Conservation (phyloP, 2,113 vertebrate genomes). For the Antennarius striatus region DNA sequence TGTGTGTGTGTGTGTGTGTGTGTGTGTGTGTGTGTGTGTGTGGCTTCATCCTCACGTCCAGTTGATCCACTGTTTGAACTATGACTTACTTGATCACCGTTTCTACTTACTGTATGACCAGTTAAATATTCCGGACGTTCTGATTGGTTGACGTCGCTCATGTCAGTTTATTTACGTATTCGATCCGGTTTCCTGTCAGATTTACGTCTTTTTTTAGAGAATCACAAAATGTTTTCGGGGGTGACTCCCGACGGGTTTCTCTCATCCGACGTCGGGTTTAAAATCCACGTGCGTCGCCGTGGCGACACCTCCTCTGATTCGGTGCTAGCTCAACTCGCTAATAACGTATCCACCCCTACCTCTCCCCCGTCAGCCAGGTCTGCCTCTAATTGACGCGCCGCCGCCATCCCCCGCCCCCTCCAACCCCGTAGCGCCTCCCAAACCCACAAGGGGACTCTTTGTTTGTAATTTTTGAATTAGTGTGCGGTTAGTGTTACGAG, state of each 20-base stretch:
- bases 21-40: not conserved
- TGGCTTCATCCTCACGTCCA: not conserved
- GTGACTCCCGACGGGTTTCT: too few species aligned
- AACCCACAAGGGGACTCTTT: constrained; percentile 74
- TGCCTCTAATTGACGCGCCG: constrained; percentile 37
- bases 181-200: too few species aligned
- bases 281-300: too few species aligned
- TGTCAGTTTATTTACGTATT: too few species aligned
- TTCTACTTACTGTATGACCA: not conserved
- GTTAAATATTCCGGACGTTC: not conserved
- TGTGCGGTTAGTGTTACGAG: constrained; percentile 67
- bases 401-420: constrained; percentile 31
- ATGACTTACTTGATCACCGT: too few species aligned
- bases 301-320: too few species aligned
- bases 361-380: constrained; percentile 41
- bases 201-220: too few species aligned
- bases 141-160: not conserved
- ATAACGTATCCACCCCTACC: constrained; percentile 38
- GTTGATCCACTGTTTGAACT: too few species aligned
- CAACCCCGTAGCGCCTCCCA: constrained; percentile 47
- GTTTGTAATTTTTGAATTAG: constrained; percentile 75
- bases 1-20: constrained; percentile 6
- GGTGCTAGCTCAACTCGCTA: too few species aligned
- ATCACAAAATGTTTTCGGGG: too few species aligned
- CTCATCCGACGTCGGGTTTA: too few species aligned